Conservation (phyloP, 2,797 vertebrate species). For the Lithobates pipiens region DNA sequence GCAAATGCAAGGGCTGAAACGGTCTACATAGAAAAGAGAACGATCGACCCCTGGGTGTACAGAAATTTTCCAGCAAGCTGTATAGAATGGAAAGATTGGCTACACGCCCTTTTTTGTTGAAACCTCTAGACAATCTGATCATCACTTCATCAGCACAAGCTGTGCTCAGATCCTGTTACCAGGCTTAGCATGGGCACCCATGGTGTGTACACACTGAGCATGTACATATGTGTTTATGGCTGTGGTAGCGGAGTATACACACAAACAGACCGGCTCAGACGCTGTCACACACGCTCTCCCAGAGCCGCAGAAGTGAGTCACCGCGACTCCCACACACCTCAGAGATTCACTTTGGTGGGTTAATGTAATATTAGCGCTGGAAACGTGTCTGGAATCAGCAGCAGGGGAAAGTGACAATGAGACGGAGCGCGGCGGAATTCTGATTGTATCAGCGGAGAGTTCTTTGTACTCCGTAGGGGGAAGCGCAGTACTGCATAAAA, state of each 20-base stretch:
- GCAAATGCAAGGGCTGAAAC: too few relatives aligned
- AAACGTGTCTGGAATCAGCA: conserved; percentile 48
- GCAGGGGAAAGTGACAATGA: conserved; percentile 39
- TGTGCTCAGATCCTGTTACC: too few relatives aligned
- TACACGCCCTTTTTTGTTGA: too few relatives aligned
- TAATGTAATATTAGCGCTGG: conserved; percentile 51
- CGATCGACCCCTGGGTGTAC: too few relatives aligned
- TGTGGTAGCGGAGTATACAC: conserved; percentile 14
- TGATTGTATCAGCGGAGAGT: conserved; percentile 26
- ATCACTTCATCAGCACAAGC: too few relatives aligned
- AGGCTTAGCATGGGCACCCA: not conserved
- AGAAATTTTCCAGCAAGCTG: too few relatives aligned
- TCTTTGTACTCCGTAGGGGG: conserved; percentile 35
- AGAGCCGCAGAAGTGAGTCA: conserved; percentile 58
- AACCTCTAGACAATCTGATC: too few relatives aligned
- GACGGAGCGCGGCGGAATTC: conserved; percentile 23
- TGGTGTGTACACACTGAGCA: not conserved
- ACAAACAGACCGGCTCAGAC: conserved; percentile 22
- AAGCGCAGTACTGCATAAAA: not conserved
- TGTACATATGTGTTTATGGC: conserved; percentile 29
- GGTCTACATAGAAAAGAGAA: too few relatives aligned
- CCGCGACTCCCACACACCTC: conserved; percentile 50
- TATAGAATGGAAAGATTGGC: too few relatives aligned
- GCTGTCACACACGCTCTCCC: conserved; percentile 7
- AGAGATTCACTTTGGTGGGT: conserved; percentile 44